Evolutionary conservation across 2,888 invertebrate genomes (phyloP), one percentile per base, ranked within the genome.

Genomic region (Dynastes maya): DNA sequence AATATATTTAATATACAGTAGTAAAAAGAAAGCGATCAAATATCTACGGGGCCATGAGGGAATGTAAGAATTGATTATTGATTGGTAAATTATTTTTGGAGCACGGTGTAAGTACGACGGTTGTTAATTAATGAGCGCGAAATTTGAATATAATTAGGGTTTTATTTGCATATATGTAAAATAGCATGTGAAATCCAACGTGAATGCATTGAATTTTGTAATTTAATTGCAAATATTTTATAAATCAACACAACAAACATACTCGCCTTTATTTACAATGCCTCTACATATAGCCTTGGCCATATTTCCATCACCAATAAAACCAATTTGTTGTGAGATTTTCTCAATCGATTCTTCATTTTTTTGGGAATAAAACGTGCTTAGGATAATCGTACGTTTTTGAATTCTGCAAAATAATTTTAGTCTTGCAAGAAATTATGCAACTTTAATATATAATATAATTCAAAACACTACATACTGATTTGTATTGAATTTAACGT

Each of bases 281-380:
- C 95, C 95, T 82, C 91, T 91, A 4, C 93, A 93, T 83, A 97
- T 94, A 11, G 96, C 95, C 86, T 92, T 93, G 0, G 97, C 95
- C 97, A 97, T 97, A 87, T 95, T 96, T 64, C 97, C 97, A 80
- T 95, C 96, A 2, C 97, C 97, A 85, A 97, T 94, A 88, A 97
- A 97, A 70, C 96, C 96, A 83, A 96, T 89, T 84, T 90, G 91
- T 80, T 90, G 79, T 4, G 83, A 76, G 32, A 87, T 81, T 83
- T 85, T 85, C 27, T 76, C 29, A 53, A 80, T 68, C 13, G 22
- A 13, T 6, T 37, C 49, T 16, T 67, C 71, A 27, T 77, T 77
- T 37, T 70, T 77, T 13, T 78, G 70, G 49, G 49, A 55, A 58
- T 49, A 40, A 53, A 16, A 11, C 9, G 58, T 4, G 49, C 58